These are phyloP conservation scores for Hydractinia echinata DNA, from an alignment of 30 jellyfish, hydroid and myxozoan species.

Conservation along the genomic window DNA sequence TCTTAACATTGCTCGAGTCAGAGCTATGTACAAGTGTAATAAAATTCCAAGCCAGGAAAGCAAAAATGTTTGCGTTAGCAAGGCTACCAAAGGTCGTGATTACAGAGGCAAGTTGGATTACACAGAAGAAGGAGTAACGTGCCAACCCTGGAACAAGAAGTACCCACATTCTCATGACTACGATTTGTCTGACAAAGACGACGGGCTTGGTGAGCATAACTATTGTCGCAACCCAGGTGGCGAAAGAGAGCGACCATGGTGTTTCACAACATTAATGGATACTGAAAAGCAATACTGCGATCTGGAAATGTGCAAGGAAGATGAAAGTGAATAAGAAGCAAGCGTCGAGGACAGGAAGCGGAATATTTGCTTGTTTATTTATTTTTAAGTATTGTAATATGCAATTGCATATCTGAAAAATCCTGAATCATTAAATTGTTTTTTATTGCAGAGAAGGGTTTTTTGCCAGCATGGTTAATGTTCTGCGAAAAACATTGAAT, in stretches of 20 bases:
- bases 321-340: no score
- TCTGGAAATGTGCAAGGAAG: slow-evolving; percentile 44
- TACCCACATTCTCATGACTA: slow-evolving; percentile 76
- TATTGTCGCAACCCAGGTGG: slow-evolving; percentile 95
- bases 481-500: no score
- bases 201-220: slow-evolving; percentile 73
- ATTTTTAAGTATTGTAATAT: no score
- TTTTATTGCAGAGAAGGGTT: no score
- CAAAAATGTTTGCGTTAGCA: slow-evolving; percentile 29
- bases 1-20: slow-evolving; percentile 79
- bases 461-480: no score
- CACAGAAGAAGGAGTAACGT: slow-evolving; percentile 83
- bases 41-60: slow-evolving; percentile 56
- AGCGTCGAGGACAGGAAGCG: no score
- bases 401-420: no score
- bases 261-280: slow-evolving; percentile 59
- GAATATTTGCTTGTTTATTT: no score
- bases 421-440: no score
- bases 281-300: slow-evolving; percentile 65
- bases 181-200: slow-evolving; percentile 41
- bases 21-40: slow-evolving; percentile 91
- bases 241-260: slow-evolving; percentile 85
- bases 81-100: slow-evolving; percentile 68
- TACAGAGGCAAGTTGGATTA: slow-evolving; percentile 87
- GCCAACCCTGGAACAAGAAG: slow-evolving; percentile 80